phyloP scores from a whole-genome alignment of 2,113 vertebrate genomes.

The Orycteropus afer region DNA sequence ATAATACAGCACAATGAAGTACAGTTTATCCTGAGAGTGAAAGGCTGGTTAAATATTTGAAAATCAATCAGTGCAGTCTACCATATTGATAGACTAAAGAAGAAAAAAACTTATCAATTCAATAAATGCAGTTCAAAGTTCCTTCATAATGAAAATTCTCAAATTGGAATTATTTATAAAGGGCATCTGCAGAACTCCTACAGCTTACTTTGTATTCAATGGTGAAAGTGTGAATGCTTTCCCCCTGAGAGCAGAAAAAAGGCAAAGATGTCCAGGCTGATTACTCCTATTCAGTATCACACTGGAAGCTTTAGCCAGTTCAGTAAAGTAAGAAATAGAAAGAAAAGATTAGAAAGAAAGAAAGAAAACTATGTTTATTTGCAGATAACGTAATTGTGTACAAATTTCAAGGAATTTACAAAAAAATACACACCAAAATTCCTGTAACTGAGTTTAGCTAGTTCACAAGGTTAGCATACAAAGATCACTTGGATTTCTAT shows the following conservation, averaged over 20 bases:
- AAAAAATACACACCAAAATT: not conserved
- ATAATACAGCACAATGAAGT: too few species aligned
- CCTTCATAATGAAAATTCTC: not conserved
- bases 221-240: not conserved
- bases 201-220: not conserved
- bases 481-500: not conserved
- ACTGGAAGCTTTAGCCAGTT: not conserved
- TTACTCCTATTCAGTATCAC: too few species aligned
- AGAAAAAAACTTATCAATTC: not conserved
- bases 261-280: not conserved
- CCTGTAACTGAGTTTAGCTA: not conserved
- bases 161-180: not conserved
- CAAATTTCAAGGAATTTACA: not conserved
- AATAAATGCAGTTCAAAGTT: not conserved
- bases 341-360: not conserved
- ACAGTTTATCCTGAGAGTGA: not conserved
- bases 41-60: not conserved
- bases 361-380: not conserved
- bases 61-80: not conserved
- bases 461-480: not conserved
- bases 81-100: too few species aligned
- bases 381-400: not conserved
- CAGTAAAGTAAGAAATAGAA: not conserved
- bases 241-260: not conserved
- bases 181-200: not conserved